These are phyloP conservation scores for Aurelia sp. DNA, from an alignment of 30 jellyfish, hydroid and myxozoan species.

Conservation along the genomic window DNA sequence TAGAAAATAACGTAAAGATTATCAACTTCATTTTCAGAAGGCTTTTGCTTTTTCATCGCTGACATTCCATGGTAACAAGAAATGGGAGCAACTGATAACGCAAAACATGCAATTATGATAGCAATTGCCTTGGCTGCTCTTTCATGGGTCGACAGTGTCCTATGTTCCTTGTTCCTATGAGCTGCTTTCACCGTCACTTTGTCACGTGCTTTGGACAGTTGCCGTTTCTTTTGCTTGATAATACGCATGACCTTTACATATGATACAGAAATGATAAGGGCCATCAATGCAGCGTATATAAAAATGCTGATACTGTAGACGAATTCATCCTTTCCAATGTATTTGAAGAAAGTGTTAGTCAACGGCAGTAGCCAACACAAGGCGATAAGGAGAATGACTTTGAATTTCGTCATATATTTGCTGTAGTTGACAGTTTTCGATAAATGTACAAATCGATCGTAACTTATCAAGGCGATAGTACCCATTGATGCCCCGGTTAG, in stretches of 20 bases:
- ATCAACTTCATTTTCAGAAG: not conserved
- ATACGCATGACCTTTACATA: slow-evolving; percentile 22
- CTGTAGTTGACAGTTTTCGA: slow-evolving; percentile 36
- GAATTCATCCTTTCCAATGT: slow-evolving; percentile 20
- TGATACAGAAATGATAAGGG: not conserved
- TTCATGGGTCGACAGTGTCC: slow-evolving; percentile 17
- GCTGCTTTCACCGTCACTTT: not conserved
- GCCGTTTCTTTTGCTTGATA: not conserved
- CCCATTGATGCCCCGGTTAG: slow-evolving; percentile 56
- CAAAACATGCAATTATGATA: slow-evolving; percentile 8
- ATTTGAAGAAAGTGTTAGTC: slow-evolving; percentile 9
- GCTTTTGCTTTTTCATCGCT: not conserved
- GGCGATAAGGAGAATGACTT: slow-evolving; percentile 6
- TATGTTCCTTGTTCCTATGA: slow-evolving; percentile 1
- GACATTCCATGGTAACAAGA: slow-evolving; percentile 26
- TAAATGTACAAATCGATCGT: slow-evolving; percentile 44
- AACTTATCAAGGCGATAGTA: slow-evolving; percentile 35
- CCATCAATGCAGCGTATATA: slow-evolving; percentile 7
- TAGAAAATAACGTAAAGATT: not conserved
- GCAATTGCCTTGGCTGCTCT: slow-evolving; percentile 58
- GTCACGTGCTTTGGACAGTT: not conserved
- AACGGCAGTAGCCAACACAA: slow-evolving; percentile 39
- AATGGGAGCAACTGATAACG: slow-evolving; percentile 35
- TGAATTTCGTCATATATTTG: slow-evolving; percentile 17
- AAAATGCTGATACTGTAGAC: slow-evolving; percentile 21